phyloP scores from a whole-genome alignment of 2,113 vertebrate genomes.

The Erythrocercus mccallii region DNA sequence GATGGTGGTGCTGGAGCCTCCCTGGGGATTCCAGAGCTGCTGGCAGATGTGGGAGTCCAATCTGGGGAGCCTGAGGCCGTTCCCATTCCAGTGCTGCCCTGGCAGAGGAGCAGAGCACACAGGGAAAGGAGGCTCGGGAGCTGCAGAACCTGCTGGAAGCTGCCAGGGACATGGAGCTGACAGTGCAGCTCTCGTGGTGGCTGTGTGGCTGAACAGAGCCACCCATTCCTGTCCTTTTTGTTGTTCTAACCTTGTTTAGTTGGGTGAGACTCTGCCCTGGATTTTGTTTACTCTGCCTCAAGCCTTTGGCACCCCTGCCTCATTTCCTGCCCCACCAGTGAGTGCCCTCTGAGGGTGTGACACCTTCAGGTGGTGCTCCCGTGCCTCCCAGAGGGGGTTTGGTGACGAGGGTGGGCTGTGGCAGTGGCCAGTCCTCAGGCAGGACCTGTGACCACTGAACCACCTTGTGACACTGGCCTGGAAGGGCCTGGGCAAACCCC shows the following conservation, averaged over 20 bases:
- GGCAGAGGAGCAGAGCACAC: not conserved
- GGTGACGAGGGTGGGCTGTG: not conserved
- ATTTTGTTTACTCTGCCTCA: not conserved
- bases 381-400: not conserved
- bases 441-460: not conserved
- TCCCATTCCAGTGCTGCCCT: not conserved
- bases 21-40: not conserved
- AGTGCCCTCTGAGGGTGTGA: not conserved
- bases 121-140: not conserved
- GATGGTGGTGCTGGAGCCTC: not conserved
- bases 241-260: not conserved
- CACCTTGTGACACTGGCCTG: fast-evolving
- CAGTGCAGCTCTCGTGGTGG: fast-evolving
- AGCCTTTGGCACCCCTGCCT: not conserved
- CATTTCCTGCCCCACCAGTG: not conserved
- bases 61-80: not conserved
- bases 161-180: fast-evolving
- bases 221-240: not conserved
- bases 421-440: not conserved
- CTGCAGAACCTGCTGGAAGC: not conserved
- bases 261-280: fast-evolving
- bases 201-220: not conserved
- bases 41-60: fast-evolving
- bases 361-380: fast-evolving
- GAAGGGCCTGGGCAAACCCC: not conserved